Evolutionary conservation across 2,113 vertebrate species (phyloP).

Genomic region (Brachionichthys hirsutus): DNA sequence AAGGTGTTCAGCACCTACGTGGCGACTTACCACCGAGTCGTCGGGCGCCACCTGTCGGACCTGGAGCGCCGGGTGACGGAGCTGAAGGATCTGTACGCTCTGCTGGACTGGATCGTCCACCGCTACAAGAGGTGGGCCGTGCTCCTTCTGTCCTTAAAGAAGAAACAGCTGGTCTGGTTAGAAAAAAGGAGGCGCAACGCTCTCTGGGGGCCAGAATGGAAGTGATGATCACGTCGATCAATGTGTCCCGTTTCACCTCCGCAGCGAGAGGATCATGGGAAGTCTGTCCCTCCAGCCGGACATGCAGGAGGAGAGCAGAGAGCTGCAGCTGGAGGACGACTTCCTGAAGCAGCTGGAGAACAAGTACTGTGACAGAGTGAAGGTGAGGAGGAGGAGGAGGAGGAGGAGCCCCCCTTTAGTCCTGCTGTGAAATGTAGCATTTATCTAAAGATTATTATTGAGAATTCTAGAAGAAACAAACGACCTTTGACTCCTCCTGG

Average conservation of each 20-base stretch:
- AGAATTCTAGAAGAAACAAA: no score
- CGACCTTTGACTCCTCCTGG: no score
- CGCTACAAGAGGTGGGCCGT: slow-evolving; percentile 67
- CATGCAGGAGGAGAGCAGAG: slow-evolving; percentile 45
- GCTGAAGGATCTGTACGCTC: slow-evolving; percentile 64
- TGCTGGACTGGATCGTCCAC: slow-evolving; percentile 76
- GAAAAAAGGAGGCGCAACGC: no score
- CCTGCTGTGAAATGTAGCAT: no score
- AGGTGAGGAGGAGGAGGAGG: slow-evolving; percentile 48
- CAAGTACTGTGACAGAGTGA: slow-evolving; percentile 56
- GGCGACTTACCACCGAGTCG: slow-evolving; percentile 52
- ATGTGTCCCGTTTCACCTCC: slow-evolving; percentile 1
- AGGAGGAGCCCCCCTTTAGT: no score
- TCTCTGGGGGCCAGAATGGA: no score
- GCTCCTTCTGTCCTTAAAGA: no score
- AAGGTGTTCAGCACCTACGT: slow-evolving; percentile 76
- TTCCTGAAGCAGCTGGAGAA: slow-evolving; percentile 61
- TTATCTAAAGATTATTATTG: no score
- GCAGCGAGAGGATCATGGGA: slow-evolving; percentile 75
- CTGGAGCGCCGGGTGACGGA: slow-evolving; percentile 60
- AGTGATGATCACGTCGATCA: no score
- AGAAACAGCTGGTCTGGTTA: no score
- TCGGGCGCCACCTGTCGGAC: slow-evolving; percentile 64
- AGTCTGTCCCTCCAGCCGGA: slow-evolving; percentile 65
- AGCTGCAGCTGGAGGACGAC: slow-evolving; percentile 51